Evolutionary conservation across 2,113 vertebrate genomes (phyloP).

Genomic region (Entelurus aequoreus): DNA sequence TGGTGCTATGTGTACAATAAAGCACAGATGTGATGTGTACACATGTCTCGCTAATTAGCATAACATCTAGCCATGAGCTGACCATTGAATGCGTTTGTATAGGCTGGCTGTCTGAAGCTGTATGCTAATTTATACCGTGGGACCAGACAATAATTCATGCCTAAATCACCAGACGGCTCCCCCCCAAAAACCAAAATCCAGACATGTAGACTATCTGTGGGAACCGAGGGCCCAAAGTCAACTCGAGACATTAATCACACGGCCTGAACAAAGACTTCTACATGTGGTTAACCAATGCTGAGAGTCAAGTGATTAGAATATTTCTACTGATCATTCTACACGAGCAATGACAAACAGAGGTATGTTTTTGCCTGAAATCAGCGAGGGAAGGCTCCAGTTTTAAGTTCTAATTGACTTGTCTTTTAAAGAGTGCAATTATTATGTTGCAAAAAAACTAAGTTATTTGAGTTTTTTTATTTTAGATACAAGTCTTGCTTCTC

Average conservation of each 20-base stretch:
- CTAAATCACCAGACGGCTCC: slow-evolving; percentile 43
- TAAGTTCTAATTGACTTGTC: too few species aligned
- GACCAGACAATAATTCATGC: slow-evolving; percentile 52
- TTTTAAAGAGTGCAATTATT: too few species aligned
- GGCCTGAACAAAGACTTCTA: not conserved
- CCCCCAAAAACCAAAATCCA: slow-evolving; percentile 30
- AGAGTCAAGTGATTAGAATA: not conserved
- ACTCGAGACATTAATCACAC: slow-evolving; percentile 23
- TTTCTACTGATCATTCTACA: not conserved
- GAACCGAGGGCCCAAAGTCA: slow-evolving; percentile 25
- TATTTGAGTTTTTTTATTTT: too few species aligned
- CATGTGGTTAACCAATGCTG: not conserved
- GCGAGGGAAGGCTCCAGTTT: too few species aligned
- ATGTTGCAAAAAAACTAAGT: too few species aligned
- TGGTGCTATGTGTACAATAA: not conserved
- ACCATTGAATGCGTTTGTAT: slow-evolving; percentile 47
- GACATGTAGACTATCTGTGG: slow-evolving; percentile 35
- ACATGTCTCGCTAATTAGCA: slow-evolving; percentile 43
- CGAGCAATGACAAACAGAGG: not conserved
- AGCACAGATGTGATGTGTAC: slow-evolving; percentile 20
- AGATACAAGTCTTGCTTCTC: too few species aligned
- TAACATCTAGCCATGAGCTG: slow-evolving; percentile 54
- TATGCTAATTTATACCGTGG: slow-evolving; percentile 43
- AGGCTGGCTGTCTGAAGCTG: slow-evolving; percentile 36
- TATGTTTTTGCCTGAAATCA: too few species aligned